A percentile compares a stretch with the other conserved stretches of the same genome.
phyloP scores from a whole-genome alignment of 2,888 invertebrate species.

The Eremobia ochroleuca region DNA sequence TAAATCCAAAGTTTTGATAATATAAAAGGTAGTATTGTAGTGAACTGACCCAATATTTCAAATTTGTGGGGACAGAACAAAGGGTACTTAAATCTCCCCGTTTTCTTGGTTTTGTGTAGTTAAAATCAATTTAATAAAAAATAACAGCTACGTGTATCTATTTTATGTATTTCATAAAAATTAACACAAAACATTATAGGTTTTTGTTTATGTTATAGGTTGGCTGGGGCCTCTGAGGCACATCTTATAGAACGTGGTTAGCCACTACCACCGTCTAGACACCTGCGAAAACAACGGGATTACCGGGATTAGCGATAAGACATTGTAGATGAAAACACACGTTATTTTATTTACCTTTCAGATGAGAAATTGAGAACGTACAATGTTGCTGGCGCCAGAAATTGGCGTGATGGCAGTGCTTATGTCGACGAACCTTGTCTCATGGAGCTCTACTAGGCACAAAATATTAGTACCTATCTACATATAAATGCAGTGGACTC shows the following conservation, averaged over 20 bases:
- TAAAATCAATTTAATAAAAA: neutral
- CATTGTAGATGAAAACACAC: neutral
- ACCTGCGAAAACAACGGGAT: neutral
- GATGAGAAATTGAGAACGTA: neutral
- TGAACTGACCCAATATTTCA: conserved; percentile 21
- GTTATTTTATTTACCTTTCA: neutral
- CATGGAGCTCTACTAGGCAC: neutral
- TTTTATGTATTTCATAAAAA: neutral
- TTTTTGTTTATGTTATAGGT: neutral
- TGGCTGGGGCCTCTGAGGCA: neutral
- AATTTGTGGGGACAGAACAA: conserved; percentile 41
- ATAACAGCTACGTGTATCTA: neutral
- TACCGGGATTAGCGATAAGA: neutral
- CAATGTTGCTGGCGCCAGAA: neutral
- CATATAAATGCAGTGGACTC: neutral
- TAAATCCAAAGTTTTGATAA: conserved; percentile 43
- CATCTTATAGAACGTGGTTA: neutral
- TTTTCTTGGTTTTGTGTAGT: conserved; percentile 11
- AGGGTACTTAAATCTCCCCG: conserved; percentile 14
- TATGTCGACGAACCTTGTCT: neutral
- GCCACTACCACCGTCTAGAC: neutral
- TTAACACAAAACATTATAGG: neutral
- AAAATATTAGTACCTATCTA: neutral
- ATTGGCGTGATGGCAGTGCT: neutral
- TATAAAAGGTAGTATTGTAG: conserved; percentile 40